These are phyloP conservation scores for Hirundo rustica DNA, from an alignment of 2,797 vertebrate genomes.

Conservation along the genomic window DNA sequence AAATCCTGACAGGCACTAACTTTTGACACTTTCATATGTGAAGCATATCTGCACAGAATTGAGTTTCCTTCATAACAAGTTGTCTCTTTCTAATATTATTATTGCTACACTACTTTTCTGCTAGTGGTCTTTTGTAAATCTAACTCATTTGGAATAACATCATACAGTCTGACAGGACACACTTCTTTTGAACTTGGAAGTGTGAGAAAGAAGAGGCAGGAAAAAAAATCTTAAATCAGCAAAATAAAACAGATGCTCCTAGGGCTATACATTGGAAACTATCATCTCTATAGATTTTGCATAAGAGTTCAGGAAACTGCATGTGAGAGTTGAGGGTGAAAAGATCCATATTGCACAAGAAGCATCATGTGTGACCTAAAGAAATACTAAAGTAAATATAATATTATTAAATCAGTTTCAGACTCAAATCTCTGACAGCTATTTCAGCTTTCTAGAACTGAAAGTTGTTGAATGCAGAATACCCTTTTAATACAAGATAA, in stretches of 20 bases:
- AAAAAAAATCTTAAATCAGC: conserved; percentile 36
- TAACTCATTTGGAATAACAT: background rate
- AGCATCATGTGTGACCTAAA: background rate
- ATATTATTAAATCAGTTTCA: background rate
- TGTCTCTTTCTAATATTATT: background rate
- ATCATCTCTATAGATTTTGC: conserved; percentile 14
- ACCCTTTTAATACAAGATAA: background rate
- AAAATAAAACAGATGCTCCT: conserved; percentile 50
- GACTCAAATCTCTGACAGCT: background rate
- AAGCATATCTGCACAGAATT: background rate
- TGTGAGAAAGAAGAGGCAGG: background rate
- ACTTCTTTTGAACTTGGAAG: conserved; percentile 1
- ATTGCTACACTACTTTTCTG: background rate
- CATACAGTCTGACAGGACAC: background rate
- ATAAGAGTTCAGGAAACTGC: conserved; percentile 52
- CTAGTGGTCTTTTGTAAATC: background rate
- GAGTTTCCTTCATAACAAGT: background rate
- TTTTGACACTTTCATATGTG: background rate
- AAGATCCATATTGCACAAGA: background rate
- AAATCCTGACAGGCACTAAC: background rate
- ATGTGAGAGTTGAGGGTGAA: conserved; percentile 1
- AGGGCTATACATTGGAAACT: conserved; percentile 18
- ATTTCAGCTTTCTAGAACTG: background rate
- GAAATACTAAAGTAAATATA: background rate
- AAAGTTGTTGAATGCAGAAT: background rate